These are phyloP conservation scores for Clarias laeviceps DNA, from an alignment of 2,797 vertebrate species.

Conservation along the genomic window DNA sequence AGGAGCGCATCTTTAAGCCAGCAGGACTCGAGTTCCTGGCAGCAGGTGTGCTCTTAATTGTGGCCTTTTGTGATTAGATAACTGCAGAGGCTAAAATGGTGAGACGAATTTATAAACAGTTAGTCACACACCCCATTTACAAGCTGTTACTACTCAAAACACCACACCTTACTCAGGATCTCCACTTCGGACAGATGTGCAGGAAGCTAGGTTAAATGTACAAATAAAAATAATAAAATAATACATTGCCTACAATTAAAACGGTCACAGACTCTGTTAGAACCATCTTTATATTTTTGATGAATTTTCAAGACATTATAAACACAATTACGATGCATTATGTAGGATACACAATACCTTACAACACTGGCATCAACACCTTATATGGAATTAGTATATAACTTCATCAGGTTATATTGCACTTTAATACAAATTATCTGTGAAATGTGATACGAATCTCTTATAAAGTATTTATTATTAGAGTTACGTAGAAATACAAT, in stretches of 20 bases:
- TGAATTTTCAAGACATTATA: neutral
- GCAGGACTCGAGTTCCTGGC: neutral
- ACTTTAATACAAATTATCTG: neutral
- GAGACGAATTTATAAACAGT: conserved; percentile 29
- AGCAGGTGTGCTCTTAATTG: conserved; percentile 41
- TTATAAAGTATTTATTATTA: neutral
- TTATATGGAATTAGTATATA: neutral
- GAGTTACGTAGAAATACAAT: neutral
- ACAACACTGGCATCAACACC: no score
- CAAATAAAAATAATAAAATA: no score
- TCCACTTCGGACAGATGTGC: neutral
- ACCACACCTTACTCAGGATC: neutral
- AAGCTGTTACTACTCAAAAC: conserved; percentile 3
- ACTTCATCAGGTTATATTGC: neutral
- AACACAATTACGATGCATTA: neutral
- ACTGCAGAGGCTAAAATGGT: conserved; percentile 25
- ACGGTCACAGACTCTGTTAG: neutral
- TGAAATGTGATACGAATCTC: neutral
- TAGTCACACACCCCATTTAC: neutral
- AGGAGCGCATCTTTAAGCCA: conserved; percentile 16
- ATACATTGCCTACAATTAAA: neutral
- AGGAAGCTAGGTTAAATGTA: neutral
- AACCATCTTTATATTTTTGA: neutral
- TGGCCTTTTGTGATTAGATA: conserved; percentile 36
- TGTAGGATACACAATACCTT: neutral